Conservation (phyloP, 2,113 vertebrate species). For the Microcebus ravelobensis region DNA sequence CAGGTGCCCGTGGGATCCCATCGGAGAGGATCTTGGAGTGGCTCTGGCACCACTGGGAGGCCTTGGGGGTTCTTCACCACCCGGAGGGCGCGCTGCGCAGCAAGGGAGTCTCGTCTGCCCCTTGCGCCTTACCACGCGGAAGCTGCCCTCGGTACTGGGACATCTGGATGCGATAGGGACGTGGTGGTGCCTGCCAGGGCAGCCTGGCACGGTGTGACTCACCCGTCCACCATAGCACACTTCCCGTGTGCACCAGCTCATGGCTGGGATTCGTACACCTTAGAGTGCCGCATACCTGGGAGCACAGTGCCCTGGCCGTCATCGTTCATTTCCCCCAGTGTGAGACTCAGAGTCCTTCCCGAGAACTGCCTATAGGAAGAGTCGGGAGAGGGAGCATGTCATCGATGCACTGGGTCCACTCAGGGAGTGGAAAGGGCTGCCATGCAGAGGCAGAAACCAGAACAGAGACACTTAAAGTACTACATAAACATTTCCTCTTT, state of each 20-base stretch:
- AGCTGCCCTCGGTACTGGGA: neutral
- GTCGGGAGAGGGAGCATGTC: too few species aligned
- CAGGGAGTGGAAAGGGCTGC: neutral
- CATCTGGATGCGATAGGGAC: neutral
- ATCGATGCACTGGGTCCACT: neutral
- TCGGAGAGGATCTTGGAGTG: neutral
- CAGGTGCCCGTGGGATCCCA: neutral
- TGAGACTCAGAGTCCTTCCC: neutral
- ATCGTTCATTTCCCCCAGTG: neutral
- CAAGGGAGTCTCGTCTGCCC: neutral
- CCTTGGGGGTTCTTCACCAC: neutral
- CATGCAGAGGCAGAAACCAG: neutral
- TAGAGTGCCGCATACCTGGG: neutral
- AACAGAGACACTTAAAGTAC: neutral
- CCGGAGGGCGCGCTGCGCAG: neutral
- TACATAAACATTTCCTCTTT: neutral
- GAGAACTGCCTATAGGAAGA: neutral
- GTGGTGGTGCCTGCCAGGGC: fast-evolving
- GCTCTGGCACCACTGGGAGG: neutral
- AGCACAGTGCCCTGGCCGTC: neutral
- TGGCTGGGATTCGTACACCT: neutral
- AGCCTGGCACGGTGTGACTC: neutral
- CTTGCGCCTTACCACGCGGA: neutral
- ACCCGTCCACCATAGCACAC: neutral
- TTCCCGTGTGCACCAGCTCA: neutral